Percentiles rank a stretch among this genome's conserved stretches.
Conservation (phyloP, 2,113 vertebrate species). For the Alethe castanea region DNA sequence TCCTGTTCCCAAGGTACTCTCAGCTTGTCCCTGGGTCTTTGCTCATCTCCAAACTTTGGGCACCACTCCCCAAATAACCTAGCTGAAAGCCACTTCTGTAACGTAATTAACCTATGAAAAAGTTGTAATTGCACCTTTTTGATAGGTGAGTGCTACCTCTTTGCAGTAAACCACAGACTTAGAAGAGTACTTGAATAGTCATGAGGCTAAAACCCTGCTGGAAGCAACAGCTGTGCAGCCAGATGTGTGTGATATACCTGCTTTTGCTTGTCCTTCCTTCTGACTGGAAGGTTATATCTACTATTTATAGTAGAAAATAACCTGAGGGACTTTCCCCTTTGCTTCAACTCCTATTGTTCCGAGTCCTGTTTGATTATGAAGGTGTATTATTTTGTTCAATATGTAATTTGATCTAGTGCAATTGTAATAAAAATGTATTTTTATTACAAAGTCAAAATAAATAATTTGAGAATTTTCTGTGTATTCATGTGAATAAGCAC, state of each 20-base stretch:
- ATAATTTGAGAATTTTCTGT: background rate
- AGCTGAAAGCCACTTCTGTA: background rate
- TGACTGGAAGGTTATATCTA: background rate
- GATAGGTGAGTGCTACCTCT: background rate
- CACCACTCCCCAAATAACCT: background rate
- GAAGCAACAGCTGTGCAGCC: background rate
- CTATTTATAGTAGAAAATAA: background rate
- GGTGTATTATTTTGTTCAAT: background rate
- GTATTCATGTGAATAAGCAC: background rate
- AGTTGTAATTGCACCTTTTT: background rate
- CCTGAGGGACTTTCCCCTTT: fast-evolving
- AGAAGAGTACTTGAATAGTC: background rate
- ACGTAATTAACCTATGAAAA: background rate
- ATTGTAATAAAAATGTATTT: background rate
- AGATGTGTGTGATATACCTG: background rate
- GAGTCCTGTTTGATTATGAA: background rate
- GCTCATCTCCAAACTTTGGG: background rate
- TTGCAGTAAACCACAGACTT: background rate
- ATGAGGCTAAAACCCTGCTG: background rate
- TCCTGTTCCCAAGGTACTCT: background rate
- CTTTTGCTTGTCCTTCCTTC: background rate
- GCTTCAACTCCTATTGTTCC: background rate
- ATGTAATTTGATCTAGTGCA: background rate
- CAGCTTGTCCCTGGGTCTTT: background rate
- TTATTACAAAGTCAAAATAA: background rate